Evolutionary conservation across 2,113 vertebrate species (phyloP).

Genomic region (Empidonax traillii): DNA sequence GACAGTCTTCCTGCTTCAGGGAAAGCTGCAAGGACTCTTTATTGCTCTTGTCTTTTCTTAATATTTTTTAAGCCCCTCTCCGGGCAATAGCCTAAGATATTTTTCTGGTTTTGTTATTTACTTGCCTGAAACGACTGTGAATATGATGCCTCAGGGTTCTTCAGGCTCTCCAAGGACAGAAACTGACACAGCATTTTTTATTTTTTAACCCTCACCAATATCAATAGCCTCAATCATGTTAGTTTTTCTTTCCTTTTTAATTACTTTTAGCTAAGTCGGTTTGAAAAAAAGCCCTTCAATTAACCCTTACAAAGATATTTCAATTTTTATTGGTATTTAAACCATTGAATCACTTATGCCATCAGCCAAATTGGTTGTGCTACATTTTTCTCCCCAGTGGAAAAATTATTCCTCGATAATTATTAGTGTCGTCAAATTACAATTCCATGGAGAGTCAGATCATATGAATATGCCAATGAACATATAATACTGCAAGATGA

Average conservation of each 20-base stretch:
- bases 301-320: not conserved
- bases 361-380: not conserved
- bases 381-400: not conserved
- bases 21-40: conserved; percentile 38
- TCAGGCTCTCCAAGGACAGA: not conserved
- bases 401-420: conserved; percentile 11
- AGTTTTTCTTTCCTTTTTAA: not conserved
- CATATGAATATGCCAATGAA: not conserved
- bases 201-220: conserved; percentile 30
- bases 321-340: conserved; percentile 30
- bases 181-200: conserved; percentile 28
- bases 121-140: conserved; percentile 12
- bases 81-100: conserved; percentile 41
- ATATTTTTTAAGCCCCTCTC: conserved; percentile 53
- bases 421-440: conserved; percentile 39
- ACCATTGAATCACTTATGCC: not conserved
- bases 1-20: conserved; percentile 29
- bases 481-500: not conserved
- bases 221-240: not conserved
- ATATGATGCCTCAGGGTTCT: conserved; percentile 30
- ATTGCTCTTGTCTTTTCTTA: conserved; percentile 40
- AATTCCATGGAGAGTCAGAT: not conserved
- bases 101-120: conserved; percentile 41
- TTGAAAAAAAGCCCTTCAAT: not conserved
- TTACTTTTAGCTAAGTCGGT: not conserved